These are phyloP conservation scores for Cheilosia vulpina DNA, from an alignment of 2,888 invertebrate genomes.

Conservation along the genomic window DNA sequence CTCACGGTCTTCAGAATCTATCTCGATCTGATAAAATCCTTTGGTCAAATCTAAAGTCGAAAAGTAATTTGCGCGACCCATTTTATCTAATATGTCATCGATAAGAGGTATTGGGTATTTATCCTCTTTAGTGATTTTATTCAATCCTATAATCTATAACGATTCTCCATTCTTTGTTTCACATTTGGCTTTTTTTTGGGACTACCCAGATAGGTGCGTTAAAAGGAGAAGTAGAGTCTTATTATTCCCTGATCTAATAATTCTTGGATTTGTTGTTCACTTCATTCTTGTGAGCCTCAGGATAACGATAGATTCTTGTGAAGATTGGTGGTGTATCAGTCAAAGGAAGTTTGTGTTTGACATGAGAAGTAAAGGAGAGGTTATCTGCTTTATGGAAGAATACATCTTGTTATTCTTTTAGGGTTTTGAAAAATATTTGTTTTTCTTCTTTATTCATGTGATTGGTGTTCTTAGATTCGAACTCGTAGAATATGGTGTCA, in stretches of 20 bases:
- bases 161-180: constrained; percentile 31
- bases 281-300: constrained; percentile 13
- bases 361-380: constrained; percentile 16
- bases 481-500: too few species aligned
- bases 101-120: constrained; percentile 30
- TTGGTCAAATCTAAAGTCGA: too few species aligned
- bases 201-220: constrained; percentile 38
- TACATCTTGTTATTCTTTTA: constrained; percentile 10
- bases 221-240: constrained; percentile 20
- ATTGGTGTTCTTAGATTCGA: neutral
- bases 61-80: constrained; percentile 35
- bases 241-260: constrained; percentile 55
- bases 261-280: constrained; percentile 45
- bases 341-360: constrained; percentile 21
- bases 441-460: constrained; percentile 18
- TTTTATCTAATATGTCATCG: constrained; percentile 8
- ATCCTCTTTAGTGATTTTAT: constrained; percentile 13
- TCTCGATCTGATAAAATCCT: too few species aligned
- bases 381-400: constrained; percentile 32
- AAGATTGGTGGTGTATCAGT: constrained; percentile 7
- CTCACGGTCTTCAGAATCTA: neutral
- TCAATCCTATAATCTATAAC: constrained; percentile 47
- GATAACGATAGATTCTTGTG: constrained; percentile 16
- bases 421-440: neutral
- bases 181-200: constrained; percentile 27